Evolutionary conservation across 2,113 vertebrate genomes (phyloP).

Genomic region (Cavia aperea): DNA sequence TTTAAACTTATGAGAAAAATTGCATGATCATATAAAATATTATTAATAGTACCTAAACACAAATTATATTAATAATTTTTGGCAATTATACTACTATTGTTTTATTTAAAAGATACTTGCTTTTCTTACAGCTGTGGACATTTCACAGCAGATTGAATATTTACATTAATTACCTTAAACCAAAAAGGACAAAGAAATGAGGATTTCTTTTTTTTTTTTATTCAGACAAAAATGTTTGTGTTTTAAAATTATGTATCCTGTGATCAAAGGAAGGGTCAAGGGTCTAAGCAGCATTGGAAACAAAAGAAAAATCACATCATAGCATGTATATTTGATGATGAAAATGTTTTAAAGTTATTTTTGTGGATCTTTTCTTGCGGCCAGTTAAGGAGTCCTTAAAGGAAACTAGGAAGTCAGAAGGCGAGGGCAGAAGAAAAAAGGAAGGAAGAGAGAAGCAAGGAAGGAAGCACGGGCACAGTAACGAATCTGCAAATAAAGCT

Average conservation of each 20-base stretch:
- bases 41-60: background rate
- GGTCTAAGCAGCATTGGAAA: background rate
- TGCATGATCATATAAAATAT: background rate
- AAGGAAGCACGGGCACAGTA: background rate
- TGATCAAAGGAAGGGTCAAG: background rate
- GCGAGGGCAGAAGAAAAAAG: fast-evolving
- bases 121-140: background rate
- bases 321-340: background rate
- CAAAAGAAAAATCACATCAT: background rate
- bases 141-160: background rate
- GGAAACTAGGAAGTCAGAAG: background rate
- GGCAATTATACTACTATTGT: background rate
- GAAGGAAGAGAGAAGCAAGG: background rate
- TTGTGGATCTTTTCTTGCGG: background rate
- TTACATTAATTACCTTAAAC: background rate
- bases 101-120: background rate
- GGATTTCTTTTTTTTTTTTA: background rate
- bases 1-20: background rate
- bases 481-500: background rate
- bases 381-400: background rate
- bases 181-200: background rate
- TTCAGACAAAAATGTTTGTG: background rate
- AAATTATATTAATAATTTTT: background rate
- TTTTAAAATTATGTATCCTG: background rate
- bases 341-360: background rate